These are phyloP conservation scores for Xylophagus ater DNA, from an alignment of 2,888 invertebrate genomes.

Conservation along the genomic window DNA sequence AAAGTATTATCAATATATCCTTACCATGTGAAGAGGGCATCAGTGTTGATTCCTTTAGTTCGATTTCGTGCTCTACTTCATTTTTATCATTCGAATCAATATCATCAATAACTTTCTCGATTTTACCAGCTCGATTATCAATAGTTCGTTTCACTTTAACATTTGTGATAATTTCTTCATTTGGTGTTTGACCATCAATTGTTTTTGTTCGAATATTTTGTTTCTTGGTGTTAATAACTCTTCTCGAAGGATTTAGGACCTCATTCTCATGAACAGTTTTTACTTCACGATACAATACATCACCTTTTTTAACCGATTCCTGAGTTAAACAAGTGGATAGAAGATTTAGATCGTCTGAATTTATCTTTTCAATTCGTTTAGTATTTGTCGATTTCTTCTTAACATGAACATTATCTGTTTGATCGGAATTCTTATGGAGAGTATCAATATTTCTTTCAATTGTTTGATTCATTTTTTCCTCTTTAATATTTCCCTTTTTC, in stretches of 20 bases:
- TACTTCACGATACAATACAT: constrained; percentile 2
- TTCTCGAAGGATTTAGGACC: neutral
- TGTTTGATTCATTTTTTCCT: constrained; percentile 1
- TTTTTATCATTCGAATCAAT: too few species aligned
- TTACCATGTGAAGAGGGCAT: neutral
- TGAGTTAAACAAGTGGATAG: neutral
- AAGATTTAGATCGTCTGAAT: neutral
- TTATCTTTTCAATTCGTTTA: constrained; percentile 1
- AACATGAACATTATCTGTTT: neutral
- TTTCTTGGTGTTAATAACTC: constrained; percentile 2
- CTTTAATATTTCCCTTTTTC: neutral
- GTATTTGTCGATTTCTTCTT: neutral
- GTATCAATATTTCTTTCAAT: constrained; percentile 6
- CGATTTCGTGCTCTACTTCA: neutral
- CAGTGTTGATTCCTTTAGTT: neutral
- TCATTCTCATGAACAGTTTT: constrained; percentile 4
- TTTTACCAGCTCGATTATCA: constrained; percentile 1
- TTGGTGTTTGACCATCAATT: neutral
- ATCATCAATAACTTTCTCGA: neutral
- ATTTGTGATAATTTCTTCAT: neutral
- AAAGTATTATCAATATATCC: neutral
- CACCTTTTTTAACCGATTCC: neutral
- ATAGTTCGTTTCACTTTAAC: constrained; percentile 4
- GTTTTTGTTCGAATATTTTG: constrained; percentile 1
- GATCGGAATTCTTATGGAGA: neutral